A percentile compares a stretch with the other conserved stretches of the same genome.
phyloP scores from a whole-genome alignment of 2,797 vertebrate genomes.

The Neopelma chrysocephalum region DNA sequence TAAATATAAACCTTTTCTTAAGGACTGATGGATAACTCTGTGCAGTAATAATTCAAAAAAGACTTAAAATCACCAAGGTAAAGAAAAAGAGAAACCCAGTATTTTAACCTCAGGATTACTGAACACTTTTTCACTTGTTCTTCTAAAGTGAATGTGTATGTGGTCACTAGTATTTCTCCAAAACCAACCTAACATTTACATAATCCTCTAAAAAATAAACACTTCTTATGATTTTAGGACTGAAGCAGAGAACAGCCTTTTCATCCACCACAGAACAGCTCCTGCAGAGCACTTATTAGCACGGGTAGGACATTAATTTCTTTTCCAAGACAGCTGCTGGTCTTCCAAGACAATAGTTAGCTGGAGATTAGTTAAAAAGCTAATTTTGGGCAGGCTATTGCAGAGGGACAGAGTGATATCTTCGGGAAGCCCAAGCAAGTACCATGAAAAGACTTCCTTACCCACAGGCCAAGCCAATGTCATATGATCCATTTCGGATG shows the following conservation, averaged over 20 bases:
- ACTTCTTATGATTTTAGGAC: neutral
- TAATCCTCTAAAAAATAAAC: neutral
- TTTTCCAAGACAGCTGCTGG: neutral
- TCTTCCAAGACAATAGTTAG: neutral
- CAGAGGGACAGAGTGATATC: neutral
- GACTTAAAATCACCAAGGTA: neutral
- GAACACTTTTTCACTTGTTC: neutral
- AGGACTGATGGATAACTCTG: neutral
- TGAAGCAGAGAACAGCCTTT: neutral
- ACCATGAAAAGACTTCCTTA: conserved; percentile 69
- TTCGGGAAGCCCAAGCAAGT: neutral
- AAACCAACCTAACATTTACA: neutral
- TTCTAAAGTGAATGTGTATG: neutral
- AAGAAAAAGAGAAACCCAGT: neutral
- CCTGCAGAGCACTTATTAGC: neutral
- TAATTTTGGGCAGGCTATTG: neutral
- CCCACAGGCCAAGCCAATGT: conserved; percentile 95
- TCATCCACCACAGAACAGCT: neutral
- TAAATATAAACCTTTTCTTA: neutral
- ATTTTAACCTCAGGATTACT: neutral
- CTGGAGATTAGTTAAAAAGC: neutral
- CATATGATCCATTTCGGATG: conserved; percentile 87
- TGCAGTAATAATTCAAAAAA: neutral
- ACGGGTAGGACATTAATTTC: neutral
- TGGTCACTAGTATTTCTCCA: neutral